Base-by-base conservation (phyloP, 1,140 invertebrate species). In the Psilanteris sp. region DNA sequence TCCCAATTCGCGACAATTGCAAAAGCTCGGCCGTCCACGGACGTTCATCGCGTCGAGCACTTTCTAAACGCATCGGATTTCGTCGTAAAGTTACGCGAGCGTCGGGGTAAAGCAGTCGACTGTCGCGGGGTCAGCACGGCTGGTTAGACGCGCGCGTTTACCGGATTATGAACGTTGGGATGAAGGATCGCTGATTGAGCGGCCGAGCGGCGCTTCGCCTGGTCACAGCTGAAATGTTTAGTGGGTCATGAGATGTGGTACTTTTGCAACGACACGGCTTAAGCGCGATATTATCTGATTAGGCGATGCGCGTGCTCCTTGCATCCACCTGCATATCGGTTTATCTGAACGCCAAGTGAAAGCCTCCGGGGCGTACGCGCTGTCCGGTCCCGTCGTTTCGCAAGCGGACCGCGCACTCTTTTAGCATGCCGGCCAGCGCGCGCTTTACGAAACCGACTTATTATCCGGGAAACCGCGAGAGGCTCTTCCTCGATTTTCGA, bases 151-250 rank as follows among this genome's bases (percentile, higher is more conserved):
- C n/a, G n/a, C n/a, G n/a, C n/a, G n/a, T n/a, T n/a, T n/a, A n/a
- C n/a, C n/a, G n/a, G n/a, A n/a, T n/a, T n/a, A n/a, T n/a, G n/a
- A n/a, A n/a, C n/a, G n/a, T n/a, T n/a, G n/a, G n/a, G n/a, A n/a
- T n/a, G n/a, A n/a, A n/a, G n/a, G n/a, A n/a, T n/a, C n/a, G n/a
- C n/a, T n/a, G n/a, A n/a, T n/a, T n/a, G n/a, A n/a, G n/a, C n/a
- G n/a, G n/a, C 7, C 15, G 14, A 37, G 39, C 62, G 59, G 50
- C 73, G 48, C 70, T 72, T 72, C 29, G 61, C n/a, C n/a, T 24
- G 44, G 81, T 84, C 74, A 87, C 83, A 81, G 78, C 67, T 80
- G 77, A 73, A 67, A 74, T 80, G 41, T 20, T 83, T 83, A 83
- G 75, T 82, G 71, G 84, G 83, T 80, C 82, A 79, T 26, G 72